Evolutionary conservation across 2,113 vertebrate species (phyloP), one percentile per base, ranked within the genome.

Genomic region (Thalassarche chlororhynchos): DNA sequence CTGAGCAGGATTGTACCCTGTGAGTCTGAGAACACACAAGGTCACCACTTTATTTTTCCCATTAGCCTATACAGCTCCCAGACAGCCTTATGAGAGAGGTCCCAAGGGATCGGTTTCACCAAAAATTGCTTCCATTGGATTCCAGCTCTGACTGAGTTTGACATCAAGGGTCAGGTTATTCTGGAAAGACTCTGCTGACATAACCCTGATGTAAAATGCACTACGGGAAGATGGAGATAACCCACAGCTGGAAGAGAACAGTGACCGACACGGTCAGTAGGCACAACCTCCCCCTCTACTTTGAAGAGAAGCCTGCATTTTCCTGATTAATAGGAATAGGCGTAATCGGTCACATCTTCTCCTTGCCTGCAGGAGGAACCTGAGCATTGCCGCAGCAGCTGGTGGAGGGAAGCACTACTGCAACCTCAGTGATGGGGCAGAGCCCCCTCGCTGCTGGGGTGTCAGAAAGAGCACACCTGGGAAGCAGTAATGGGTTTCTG

Each of bases 241-340:
- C 24, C 38, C 23, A 40, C 23, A 81, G 66, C 34, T 77, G n/a
- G 42, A 70, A 55, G 8, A 74, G 36, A 87, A 40, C 6, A 8
- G 26, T 14, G 31, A 72, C 21, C 0, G 0, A 79, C 6, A 38
- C 0, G 2, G 28, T 9, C 2, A 0, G 32, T 7, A 62, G 42
- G 10, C 62, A 32, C 47, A 68, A 44, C 23, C 26, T 58, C 26
- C 17, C 17, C 5, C 29, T 54, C n/a, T 49, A 15, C 68, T 84
- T 49, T 74, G 66, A 90, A 34, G 17, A 29, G 16, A 82, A 93
- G 52, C 14, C 58, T 69, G 36, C 9, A 8, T 51, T 80, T 66
- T 11, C 42, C 54, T 64, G 42, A 52, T 68, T 36, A 64, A 40
- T 20, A 83, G 47, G 47, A 91, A n/a, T 0, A 55, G 14, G 8